These are phyloP conservation scores for Aporophyla nigra DNA, from an alignment of 2,888 invertebrate species.

Conservation along the genomic window DNA sequence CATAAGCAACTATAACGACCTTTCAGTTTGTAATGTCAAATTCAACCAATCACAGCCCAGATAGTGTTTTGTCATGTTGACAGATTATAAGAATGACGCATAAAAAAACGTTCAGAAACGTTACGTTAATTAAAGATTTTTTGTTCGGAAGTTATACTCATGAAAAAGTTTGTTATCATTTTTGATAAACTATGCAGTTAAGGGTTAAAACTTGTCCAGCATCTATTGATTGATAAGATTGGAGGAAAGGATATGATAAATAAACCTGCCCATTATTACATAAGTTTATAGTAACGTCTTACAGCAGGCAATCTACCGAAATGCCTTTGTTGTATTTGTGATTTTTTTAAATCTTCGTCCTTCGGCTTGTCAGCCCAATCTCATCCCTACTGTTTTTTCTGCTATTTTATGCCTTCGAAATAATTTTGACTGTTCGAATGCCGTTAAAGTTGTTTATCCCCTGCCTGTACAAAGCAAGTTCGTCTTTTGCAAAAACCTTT, in stretches of 20 bases:
- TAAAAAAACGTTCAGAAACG: too few relatives aligned
- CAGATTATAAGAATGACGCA: constrained; percentile 19
- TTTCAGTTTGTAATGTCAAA: constrained; percentile 16
- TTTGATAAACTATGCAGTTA: too few relatives aligned
- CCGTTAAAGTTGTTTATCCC: too few relatives aligned
- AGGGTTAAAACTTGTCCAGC: background rate
- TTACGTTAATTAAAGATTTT: background rate
- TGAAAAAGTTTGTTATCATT: constrained; percentile 12
- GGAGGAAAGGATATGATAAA: background rate
- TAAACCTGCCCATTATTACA: background rate
- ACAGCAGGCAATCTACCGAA: too few relatives aligned
- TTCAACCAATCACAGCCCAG: constrained; percentile 23
- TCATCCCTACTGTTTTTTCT: too few relatives aligned
- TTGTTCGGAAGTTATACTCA: background rate
- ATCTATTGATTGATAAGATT: background rate
- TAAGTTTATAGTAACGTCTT: background rate
- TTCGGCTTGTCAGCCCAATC: too few relatives aligned
- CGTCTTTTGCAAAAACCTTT: too few relatives aligned
- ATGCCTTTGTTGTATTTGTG: too few relatives aligned
- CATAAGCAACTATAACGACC: background rate
- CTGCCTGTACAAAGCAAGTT: too few relatives aligned
- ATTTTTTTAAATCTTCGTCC: too few relatives aligned
- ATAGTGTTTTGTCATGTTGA: constrained; percentile 11
- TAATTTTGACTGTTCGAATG: too few relatives aligned
- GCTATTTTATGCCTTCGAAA: too few relatives aligned